Base-by-base conservation (phyloP, 2,888 invertebrate genomes). In the Polia nebulosa region DNA sequence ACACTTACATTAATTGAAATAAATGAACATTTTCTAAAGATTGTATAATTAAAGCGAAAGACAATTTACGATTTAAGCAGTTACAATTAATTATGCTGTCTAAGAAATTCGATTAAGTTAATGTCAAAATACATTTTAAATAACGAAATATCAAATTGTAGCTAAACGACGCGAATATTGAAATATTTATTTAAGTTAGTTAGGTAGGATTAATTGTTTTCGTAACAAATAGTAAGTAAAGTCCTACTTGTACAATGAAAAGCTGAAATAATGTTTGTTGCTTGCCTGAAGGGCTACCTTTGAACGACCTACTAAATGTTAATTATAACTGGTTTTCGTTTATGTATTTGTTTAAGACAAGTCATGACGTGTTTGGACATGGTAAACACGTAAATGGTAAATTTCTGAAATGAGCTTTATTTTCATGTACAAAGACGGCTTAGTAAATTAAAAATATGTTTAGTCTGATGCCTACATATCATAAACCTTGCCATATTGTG, bases 11-110 rank as follows among this genome's bases (percentile, higher is more conserved):
- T 59, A 80, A 78, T 76, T 78, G 62, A 66, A 51, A 81, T 66
- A 76, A 80, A 78, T 80, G 65, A 66, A 77, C 65, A 59, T 78
- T 78, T 72, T 72, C 60, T 52, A 63, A 67, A 78, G 81, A 78
- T 81, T 67, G 78, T 81, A 63, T 78, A 72, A 81, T 78, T 78
- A 81, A 81, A 52, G 63, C 52, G 15, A 64, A 72, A 67, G 58
- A 72, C 78, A 67, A 78, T 81, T 72, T 78, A 81, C 63, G 66
- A 64, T 64, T 41, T 72, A 66, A 72, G 63, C 47, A 81, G 63
- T 63, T 58, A 70, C 58, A 77, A 62, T 81, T 62, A 68, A 78
- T 78, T 64, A 65, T 56, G 11, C 41, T 44, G 73, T 52, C 53
- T 51, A 32, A 68, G 73, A 72, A 66, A 62, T 65, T 73, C 78